Base-by-base conservation (phyloP, 64 coral and sea anemone species). In the Stichodactyla helianthus region DNA sequence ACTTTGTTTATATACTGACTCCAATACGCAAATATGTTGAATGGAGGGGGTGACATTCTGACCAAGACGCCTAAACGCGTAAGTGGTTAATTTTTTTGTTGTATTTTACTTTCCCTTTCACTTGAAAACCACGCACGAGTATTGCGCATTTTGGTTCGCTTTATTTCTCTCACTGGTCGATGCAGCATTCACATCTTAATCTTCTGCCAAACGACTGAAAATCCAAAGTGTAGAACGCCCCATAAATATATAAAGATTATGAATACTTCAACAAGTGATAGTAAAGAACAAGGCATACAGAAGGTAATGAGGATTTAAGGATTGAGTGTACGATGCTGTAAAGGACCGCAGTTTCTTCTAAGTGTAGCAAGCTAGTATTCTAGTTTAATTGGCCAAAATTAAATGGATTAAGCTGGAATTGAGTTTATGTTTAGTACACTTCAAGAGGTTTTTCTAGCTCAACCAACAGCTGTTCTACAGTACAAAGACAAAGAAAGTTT, bases 1-100 rank as follows among this genome's bases (percentile, higher is more conserved):
- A 74, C 68, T 31, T 74, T 74, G 23, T 74, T 74, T 23, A 74
- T 74, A 74, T 70, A 70, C 10, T 70, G 19, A 74, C 68, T 74
- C 1, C 6, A 23, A 28, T 28, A 27, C 68, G 8, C 25, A 53
- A 81, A 53, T 52, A 81, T 81, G 78, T 54, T 16, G 50, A 10
- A 51, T 16, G 78, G 78, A 74, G 68, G 68, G 20, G 78, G 54
- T 81, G 78, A 81, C 78, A 52, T 81, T 11, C 50, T 81, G 78
- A 81, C 78, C 78, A 81, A 81, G 52, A 81, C 78, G 35, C 78
- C 78, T n/a, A 81, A 81, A 81, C 78, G 78, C 14, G 78, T 81
- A 81, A 81, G 78, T 74, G 68, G 68, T 52, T 22, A 52, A 81
- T 6, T 81, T 53, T 14, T 51, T 51, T 81, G 52, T 22, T 53